Evolutionary conservation across 2,113 vertebrate genomes (phyloP).

Genomic region (Lophius piscatorius): DNA sequence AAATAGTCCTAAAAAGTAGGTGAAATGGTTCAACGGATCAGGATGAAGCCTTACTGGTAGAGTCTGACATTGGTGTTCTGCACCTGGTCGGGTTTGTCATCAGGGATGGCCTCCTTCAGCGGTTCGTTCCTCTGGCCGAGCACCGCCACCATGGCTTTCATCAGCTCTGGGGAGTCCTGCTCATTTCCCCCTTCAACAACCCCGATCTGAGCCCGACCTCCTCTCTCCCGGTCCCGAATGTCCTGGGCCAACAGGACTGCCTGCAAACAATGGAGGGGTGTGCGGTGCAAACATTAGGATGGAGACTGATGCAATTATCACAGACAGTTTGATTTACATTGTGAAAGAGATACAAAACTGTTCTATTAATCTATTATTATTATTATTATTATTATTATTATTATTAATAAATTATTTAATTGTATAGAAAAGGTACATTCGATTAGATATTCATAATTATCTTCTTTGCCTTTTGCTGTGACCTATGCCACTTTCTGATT

Average conservation of each 20-base stretch:
- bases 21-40: background rate
- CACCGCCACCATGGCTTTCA: slow-evolving; percentile 85
- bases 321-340: too few relatives aligned
- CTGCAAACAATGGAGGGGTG: slow-evolving; percentile 55
- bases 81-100: slow-evolving; percentile 69
- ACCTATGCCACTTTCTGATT: too few relatives aligned
- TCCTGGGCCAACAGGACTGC: slow-evolving; percentile 85
- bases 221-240: slow-evolving; percentile 89
- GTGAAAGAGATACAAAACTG: too few relatives aligned
- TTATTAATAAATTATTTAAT: too few relatives aligned
- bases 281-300: too few relatives aligned
- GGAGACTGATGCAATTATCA: too few relatives aligned
- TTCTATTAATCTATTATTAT: too few relatives aligned
- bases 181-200: slow-evolving; percentile 85
- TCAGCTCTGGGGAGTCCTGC: slow-evolving; percentile 78
- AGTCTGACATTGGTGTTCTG: slow-evolving; percentile 82
- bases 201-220: slow-evolving; percentile 85
- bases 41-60: slow-evolving; percentile 80
- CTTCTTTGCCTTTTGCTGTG: too few relatives aligned
- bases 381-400: too few relatives aligned
- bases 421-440: too few relatives aligned
- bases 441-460: too few relatives aligned
- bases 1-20: background rate
- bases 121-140: slow-evolving; percentile 79
- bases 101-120: slow-evolving; percentile 75